Percentiles rank a stretch among this genome's conserved stretches.
Evolutionary conservation across 2,797 vertebrate species (phyloP).

Genomic region (Caiman crocodilus): DNA sequence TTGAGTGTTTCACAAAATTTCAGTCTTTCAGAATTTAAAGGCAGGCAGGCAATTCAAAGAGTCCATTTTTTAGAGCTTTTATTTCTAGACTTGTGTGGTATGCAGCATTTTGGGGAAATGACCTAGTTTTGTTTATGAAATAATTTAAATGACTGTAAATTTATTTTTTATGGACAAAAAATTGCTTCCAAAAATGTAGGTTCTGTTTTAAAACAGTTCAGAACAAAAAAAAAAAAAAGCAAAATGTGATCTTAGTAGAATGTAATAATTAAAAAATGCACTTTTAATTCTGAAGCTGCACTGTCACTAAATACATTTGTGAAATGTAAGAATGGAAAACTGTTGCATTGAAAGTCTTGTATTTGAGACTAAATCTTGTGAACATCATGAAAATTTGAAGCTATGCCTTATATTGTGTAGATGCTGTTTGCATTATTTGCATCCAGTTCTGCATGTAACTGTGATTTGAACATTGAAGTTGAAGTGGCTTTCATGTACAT

Average conservation of each 20-base stretch:
- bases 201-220: background rate
- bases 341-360: background rate
- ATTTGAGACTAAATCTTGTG: slow-evolving; percentile 8
- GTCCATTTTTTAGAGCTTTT: slow-evolving; percentile 5
- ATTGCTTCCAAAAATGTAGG: background rate
- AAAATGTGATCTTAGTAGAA: background rate
- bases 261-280: slow-evolving; percentile 59
- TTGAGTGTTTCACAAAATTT: slow-evolving; percentile 17
- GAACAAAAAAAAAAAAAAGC: fast-evolving
- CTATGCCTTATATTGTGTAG: slow-evolving; percentile 27
- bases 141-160: background rate
- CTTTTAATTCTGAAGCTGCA: slow-evolving; percentile 55
- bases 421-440: slow-evolving; percentile 50
- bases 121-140: background rate
- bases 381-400: background rate
- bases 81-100: slow-evolving; percentile 16
- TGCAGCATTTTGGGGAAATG: background rate
- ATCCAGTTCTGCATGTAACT: slow-evolving; percentile 34
- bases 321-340: background rate
- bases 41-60: background rate
- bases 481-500: slow-evolving; percentile 51
- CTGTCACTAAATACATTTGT: slow-evolving; percentile 11
- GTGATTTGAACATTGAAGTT: slow-evolving; percentile 37
- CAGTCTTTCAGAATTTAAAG: slow-evolving; percentile 13
- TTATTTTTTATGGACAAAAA: background rate